Conservation (phyloP, 2,797 vertebrate genomes). For the Tangara arthus region DNA sequence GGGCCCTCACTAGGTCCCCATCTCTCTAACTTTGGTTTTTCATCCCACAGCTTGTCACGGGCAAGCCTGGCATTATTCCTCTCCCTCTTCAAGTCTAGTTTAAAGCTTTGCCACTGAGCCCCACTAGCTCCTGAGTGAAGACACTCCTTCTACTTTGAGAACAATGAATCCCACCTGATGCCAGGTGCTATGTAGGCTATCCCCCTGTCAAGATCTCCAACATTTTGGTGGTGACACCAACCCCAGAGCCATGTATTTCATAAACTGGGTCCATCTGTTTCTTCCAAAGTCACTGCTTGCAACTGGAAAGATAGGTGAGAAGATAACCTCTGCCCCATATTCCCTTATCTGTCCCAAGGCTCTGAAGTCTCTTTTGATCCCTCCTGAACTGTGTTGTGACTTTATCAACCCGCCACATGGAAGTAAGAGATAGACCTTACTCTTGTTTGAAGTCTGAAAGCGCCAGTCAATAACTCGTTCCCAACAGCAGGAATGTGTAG, state of each 20-base stretch:
- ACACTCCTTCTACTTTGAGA: not conserved
- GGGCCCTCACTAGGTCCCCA: not conserved
- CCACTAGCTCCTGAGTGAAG: not conserved
- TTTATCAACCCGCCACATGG: fast-evolving
- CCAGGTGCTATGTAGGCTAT: not conserved
- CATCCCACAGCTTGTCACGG: not conserved
- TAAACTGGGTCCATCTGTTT: not conserved
- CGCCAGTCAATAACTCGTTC: not conserved
- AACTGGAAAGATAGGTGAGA: not conserved
- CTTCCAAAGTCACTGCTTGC: not conserved
- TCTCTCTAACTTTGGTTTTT: not conserved
- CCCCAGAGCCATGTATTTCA: not conserved
- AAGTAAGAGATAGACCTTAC: not conserved
- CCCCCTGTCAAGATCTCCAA: not conserved
- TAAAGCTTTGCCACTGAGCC: not conserved
- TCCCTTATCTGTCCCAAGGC: not conserved
- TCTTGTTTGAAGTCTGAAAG: not conserved
- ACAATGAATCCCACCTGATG: not conserved
- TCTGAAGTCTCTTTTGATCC: not conserved
- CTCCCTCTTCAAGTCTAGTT: not conserved
- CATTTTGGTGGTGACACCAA: not conserved
- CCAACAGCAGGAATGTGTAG: not conserved
- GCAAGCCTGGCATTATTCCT: not conserved
- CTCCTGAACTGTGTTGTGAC: not conserved
- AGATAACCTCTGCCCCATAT: not conserved